A percentile compares a stretch with the other conserved stretches of the same genome.
Evolutionary conservation across 1,140 invertebrate species (phyloP).

Genomic region (Phortica variegata): DNA sequence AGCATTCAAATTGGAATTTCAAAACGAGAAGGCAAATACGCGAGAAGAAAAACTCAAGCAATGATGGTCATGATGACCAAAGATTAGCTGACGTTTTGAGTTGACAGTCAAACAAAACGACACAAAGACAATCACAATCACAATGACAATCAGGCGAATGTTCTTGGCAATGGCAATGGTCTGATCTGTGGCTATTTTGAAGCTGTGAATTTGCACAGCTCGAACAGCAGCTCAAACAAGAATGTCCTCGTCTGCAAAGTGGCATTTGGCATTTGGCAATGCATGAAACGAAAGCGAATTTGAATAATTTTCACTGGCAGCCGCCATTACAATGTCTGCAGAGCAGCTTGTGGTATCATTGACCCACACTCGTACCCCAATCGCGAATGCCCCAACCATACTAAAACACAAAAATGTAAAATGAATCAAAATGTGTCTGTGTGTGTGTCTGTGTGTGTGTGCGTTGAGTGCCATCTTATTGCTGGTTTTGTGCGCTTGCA

Average conservation of each 20-base stretch:
- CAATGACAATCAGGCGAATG: too few relatives aligned
- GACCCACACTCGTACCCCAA: too few relatives aligned
- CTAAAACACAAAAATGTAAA: constrained; percentile 15
- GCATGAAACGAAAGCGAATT: constrained; percentile 24
- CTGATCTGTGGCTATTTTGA: too few relatives aligned
- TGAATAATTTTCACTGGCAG: constrained; percentile 31
- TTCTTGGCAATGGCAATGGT: too few relatives aligned
- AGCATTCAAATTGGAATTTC: constrained; percentile 53
- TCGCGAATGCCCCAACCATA: too few relatives aligned
- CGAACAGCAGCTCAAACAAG: constrained; percentile 32
- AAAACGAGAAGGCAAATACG: constrained; percentile 40
- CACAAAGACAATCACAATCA: too few relatives aligned
- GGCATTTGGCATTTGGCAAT: too few relatives aligned
- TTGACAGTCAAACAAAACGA: too few relatives aligned
- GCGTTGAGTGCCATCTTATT: too few relatives aligned
- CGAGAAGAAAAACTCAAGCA: constrained; percentile 11
- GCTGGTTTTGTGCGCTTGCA: constrained; percentile 37
- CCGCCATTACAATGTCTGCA: constrained; percentile 14
- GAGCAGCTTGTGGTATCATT: too few relatives aligned
- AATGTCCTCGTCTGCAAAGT: constrained; percentile 38
- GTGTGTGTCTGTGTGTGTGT: neutral
- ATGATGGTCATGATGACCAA: neutral
- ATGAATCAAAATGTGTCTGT: constrained; percentile 19
- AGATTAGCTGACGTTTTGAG: neutral
- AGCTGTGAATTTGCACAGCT: constrained; percentile 47